These are phyloP conservation scores for Delphinapterus leucas DNA, from an alignment of 2,113 vertebrate species.

Conservation along the genomic window DNA sequence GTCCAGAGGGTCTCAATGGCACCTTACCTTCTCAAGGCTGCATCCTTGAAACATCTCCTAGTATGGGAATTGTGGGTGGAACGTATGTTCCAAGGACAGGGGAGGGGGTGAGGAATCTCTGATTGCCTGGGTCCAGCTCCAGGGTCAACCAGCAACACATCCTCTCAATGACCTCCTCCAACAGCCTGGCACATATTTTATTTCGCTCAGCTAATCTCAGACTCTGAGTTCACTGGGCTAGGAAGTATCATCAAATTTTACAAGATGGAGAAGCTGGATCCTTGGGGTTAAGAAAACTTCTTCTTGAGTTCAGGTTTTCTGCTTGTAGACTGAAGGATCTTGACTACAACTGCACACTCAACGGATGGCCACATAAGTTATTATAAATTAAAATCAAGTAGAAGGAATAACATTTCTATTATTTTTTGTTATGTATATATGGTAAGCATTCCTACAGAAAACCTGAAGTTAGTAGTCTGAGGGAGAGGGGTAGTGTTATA, in stretches of 20 bases:
- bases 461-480: background rate
- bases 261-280: background rate
- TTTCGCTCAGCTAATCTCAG: background rate
- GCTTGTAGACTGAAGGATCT: background rate
- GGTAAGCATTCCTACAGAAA: background rate
- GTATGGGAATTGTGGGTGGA: background rate
- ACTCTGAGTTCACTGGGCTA: background rate
- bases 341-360: background rate
- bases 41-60: background rate
- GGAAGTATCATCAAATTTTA: background rate
- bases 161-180: background rate
- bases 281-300: background rate
- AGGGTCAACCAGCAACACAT: background rate
- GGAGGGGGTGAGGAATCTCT: background rate
- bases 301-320: background rate
- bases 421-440: background rate
- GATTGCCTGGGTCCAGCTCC: background rate
- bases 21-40: background rate
- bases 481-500: background rate
- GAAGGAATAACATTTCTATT: background rate
- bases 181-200: background rate
- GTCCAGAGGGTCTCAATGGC: background rate
- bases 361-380: background rate
- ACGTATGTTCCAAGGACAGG: background rate
- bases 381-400: background rate